Percentiles rank a stretch among this genome's conserved stretches.
Evolutionary conservation across 2,113 vertebrate genomes (phyloP).

Genomic region (Protobothrops flavoviridis): DNA sequence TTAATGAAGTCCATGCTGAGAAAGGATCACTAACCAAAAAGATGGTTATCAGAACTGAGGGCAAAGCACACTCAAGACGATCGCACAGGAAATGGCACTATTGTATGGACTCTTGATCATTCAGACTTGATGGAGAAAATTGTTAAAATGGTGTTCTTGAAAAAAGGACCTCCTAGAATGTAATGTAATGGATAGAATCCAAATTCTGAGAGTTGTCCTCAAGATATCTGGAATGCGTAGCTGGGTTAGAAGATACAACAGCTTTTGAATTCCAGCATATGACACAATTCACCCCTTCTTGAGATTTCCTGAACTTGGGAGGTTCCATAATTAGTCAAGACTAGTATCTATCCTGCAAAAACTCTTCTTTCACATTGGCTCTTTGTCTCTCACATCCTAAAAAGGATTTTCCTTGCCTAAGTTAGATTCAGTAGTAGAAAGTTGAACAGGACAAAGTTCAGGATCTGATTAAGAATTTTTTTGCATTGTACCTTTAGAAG

Average conservation of each 20-base stretch:
- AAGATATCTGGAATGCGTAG: background rate
- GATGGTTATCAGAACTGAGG: background rate
- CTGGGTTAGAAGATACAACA: background rate
- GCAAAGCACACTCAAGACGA: background rate
- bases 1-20: background rate
- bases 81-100: background rate
- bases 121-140: background rate
- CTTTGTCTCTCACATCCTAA: background rate
- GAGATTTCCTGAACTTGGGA: background rate
- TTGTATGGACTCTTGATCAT: rapidly evolving
- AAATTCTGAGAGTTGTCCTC: background rate
- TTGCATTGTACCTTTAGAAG: background rate
- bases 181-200: background rate
- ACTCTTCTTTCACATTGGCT: background rate
- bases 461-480: background rate
- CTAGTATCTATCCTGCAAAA: background rate
- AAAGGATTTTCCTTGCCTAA: background rate
- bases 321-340: background rate
- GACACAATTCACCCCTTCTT: background rate
- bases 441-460: background rate
- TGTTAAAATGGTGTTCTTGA: background rate
- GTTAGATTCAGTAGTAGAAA: background rate
- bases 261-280: background rate
- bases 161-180: background rate
- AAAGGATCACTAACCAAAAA: background rate